Evolutionary conservation across 1,140 invertebrate species (phyloP).

Genomic region (Nasonia longicornis): DNA sequence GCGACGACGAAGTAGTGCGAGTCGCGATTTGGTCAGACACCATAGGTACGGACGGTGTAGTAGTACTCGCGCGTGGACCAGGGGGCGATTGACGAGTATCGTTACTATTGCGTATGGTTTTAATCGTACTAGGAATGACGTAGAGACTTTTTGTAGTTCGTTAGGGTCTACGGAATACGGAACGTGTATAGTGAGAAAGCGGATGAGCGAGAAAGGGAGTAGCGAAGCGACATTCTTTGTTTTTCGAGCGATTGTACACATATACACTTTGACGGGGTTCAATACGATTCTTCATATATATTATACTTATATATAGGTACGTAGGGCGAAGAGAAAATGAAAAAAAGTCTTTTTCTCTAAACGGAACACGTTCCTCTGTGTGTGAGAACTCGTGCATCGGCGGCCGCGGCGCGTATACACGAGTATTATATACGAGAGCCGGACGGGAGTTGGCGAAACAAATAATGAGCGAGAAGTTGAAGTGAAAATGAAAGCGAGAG

Average conservation of each 20-base stretch:
- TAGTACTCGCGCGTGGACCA: constrained; percentile 8
- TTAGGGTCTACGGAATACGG: neutral
- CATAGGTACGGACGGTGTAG: neutral
- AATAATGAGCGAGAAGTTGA: neutral
- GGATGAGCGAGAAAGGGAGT: neutral
- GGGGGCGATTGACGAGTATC: constrained; percentile 1
- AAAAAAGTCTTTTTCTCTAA: constrained; percentile 31
- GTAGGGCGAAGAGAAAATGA: neutral
- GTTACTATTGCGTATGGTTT: constrained; percentile 17
- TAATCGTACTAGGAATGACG: constrained; percentile 21
- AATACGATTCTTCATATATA: constrained; percentile 12
- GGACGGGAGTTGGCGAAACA: neutral
- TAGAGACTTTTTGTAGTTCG: constrained; percentile 27
- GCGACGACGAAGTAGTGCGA: neutral
- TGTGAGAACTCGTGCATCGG: neutral
- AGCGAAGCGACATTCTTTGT: neutral
- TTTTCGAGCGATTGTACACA: neutral
- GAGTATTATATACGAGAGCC: neutral
- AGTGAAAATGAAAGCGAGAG: neutral
- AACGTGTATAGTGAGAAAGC: neutral
- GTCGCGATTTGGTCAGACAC: constrained; percentile 9
- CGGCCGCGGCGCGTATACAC: neutral
- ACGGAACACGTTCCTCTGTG: constrained; percentile 35
- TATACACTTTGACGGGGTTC: neutral
- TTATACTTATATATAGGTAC: neutral